These are phyloP conservation scores for Brienomyrus brachyistius DNA, from an alignment of 2,113 vertebrate genomes.

Conservation along the genomic window DNA sequence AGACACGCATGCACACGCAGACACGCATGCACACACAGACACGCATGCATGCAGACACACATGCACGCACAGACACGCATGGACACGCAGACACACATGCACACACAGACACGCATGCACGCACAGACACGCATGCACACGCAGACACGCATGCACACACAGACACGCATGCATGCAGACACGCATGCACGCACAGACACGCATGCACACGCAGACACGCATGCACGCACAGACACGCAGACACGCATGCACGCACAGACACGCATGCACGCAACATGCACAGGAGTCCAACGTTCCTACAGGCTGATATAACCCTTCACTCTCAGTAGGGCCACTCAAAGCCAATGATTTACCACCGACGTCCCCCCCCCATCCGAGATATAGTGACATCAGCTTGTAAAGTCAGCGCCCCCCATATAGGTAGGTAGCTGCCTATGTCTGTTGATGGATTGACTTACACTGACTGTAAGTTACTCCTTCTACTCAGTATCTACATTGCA, in stretches of 20 bases:
- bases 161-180: no score
- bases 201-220: no score
- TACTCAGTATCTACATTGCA: neutral
- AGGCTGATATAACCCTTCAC: neutral
- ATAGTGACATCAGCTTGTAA: neutral
- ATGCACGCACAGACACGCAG: no score
- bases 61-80: neutral
- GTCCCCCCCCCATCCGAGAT: neutral
- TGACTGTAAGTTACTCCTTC: neutral
- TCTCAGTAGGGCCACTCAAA: no score
- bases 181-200: no score
- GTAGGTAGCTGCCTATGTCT: neutral
- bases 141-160: no score
- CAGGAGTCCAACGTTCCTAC: neutral
- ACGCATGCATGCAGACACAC: neutral
- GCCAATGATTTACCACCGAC: neutral
- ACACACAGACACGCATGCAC: no score
- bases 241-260: no score
- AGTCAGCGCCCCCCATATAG: neutral
- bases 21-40: neutral
- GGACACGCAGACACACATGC: no score
- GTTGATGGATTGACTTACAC: neutral
- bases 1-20: neutral
- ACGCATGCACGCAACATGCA: neutral
- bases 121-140: no score